Conservation (phyloP, 2,113 vertebrate genomes). For the Psophia crepitans region DNA sequence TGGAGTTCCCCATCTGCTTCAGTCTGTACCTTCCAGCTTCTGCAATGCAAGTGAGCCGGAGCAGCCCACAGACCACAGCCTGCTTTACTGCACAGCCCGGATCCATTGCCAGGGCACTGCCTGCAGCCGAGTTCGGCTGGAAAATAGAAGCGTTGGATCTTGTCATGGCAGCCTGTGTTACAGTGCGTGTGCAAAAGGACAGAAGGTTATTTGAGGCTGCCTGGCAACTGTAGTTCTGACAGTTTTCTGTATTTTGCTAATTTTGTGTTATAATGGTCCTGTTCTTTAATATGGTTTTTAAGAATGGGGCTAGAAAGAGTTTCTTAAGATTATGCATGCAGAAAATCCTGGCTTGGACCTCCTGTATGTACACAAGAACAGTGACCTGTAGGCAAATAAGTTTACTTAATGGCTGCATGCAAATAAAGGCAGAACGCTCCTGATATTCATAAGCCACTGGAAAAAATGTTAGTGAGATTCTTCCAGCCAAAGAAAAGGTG, state of each 20-base stretch:
- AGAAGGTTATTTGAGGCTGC: background rate
- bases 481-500: background rate
- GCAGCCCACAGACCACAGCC: background rate
- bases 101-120: background rate
- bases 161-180: background rate
- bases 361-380: background rate
- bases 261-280: background rate
- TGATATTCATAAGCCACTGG: background rate
- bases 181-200: background rate
- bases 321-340: background rate
- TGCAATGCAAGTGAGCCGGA: fast-evolving
- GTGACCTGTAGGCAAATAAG: background rate
- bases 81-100: background rate
- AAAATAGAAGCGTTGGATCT: background rate
- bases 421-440: background rate
- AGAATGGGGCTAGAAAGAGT: background rate
- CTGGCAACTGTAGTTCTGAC: background rate
- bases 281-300: background rate
- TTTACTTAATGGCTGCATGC: background rate
- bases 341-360: background rate
- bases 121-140: fast-evolving
- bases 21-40: background rate
- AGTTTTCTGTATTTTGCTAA: background rate
- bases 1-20: background rate
- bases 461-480: background rate